phyloP scores from a whole-genome alignment of 2,797 vertebrate species.

The Pseudomugil tenellus region DNA sequence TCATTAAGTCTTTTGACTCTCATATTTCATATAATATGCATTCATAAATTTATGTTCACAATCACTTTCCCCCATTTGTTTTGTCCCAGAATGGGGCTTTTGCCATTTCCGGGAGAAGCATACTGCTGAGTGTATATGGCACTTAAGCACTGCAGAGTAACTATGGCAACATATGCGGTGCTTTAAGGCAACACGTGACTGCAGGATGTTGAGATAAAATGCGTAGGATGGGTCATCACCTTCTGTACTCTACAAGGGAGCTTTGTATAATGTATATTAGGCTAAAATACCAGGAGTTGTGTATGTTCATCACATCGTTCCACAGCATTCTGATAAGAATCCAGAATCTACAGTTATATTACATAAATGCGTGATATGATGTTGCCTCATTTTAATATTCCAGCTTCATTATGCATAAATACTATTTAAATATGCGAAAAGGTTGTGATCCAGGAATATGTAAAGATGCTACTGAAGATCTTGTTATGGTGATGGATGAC shows the following conservation, averaged over 20 bases:
- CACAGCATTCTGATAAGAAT: conserved; percentile 26
- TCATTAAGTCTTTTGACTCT: neutral
- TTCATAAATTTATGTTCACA: neutral
- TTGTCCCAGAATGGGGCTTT: neutral
- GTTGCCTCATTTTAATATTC: neutral
- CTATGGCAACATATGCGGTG: conserved; percentile 71
- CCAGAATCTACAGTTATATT: neutral
- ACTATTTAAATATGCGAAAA: conserved; percentile 1
- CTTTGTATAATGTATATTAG: conserved; percentile 22
- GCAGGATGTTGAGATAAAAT: conserved; percentile 52
- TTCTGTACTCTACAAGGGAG: conserved; percentile 16
- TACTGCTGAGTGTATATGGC: conserved; percentile 40
- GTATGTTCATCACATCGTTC: conserved; percentile 13
- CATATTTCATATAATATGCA: too few relatives aligned
- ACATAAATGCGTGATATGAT: conserved; percentile 4
- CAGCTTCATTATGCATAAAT: neutral
- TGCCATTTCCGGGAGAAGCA: conserved; percentile 11
- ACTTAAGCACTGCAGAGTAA: conserved; percentile 51
- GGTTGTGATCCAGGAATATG: neutral
- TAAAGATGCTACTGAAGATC: neutral
- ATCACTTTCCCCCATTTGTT: neutral
- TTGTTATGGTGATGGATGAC: conserved; percentile 1
- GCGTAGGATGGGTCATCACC: conserved; percentile 58
- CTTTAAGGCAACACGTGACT: conserved; percentile 40
- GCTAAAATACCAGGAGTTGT: conserved; percentile 28